Percentiles rank a stretch among this genome's conserved stretches.
phyloP scores from a whole-genome alignment of 1,140 invertebrate genomes.

The Papilio polyxenes region DNA sequence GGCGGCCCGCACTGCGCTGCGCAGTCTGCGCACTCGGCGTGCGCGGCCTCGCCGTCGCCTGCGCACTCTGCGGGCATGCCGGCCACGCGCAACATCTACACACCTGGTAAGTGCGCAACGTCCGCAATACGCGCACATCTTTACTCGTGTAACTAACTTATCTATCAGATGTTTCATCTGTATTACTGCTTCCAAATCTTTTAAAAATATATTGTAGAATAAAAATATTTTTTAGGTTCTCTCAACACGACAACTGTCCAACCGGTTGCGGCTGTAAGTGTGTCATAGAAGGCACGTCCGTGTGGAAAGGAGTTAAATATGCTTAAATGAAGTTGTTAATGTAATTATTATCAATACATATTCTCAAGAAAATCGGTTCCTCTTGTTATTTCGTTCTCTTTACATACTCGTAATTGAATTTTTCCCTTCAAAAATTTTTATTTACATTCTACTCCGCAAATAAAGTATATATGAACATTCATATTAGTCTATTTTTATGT shows the following conservation, averaged over 20 bases:
- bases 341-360: slow-evolving; percentile 31
- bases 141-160: too few relatives aligned
- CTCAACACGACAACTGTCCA: slow-evolving; percentile 80
- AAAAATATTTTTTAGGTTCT: slow-evolving; percentile 60
- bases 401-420: too few relatives aligned
- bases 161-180: too few relatives aligned
- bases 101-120: slow-evolving; percentile 84
- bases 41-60: slow-evolving; percentile 90
- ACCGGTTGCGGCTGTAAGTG: slow-evolving; percentile 95
- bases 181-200: background rate
- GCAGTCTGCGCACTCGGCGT: slow-evolving; percentile 92
- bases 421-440: too few relatives aligned
- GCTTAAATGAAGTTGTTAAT: slow-evolving; percentile 47
- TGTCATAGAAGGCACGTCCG: slow-evolving; percentile 82
- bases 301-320: slow-evolving; percentile 74
- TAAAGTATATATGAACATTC: too few relatives aligned
- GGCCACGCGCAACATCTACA: slow-evolving; percentile 88
- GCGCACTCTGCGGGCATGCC: slow-evolving; percentile 93
- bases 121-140: too few relatives aligned
- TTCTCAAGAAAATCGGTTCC: slow-evolving; percentile 12
- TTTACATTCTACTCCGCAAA: too few relatives aligned
- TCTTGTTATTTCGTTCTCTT: background rate
- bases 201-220: background rate
- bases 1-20: slow-evolving; percentile 87
- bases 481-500: too few relatives aligned